phyloP scores from a whole-genome alignment of 2,797 vertebrate species.

The Rhadinocentrus ornatus region DNA sequence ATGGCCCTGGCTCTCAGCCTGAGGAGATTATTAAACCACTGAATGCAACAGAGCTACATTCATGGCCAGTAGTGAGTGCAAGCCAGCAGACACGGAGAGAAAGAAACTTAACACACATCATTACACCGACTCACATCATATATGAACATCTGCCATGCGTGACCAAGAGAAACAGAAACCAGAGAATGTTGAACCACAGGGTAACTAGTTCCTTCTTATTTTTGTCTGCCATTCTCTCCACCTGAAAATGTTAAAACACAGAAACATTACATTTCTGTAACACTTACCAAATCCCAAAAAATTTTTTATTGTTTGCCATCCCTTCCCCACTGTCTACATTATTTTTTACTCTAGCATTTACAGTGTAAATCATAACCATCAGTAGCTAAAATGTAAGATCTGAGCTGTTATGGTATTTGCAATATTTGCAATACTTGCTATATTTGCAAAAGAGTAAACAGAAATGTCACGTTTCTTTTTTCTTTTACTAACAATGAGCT shows the following conservation, averaged over 20 bases:
- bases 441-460: constrained; percentile 33
- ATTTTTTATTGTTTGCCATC: constrained; percentile 55
- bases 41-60: constrained; percentile 76
- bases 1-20: constrained; percentile 82
- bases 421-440: too few relatives aligned
- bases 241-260: constrained; percentile 28
- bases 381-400: constrained; percentile 34
- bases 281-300: constrained; percentile 25
- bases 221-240: constrained; percentile 52
- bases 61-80: constrained; percentile 56
- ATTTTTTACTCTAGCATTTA: constrained; percentile 38
- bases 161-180: constrained; percentile 47
- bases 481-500: neutral
- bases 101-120: constrained; percentile 44
- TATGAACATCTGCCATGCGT: constrained; percentile 35
- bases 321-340: constrained; percentile 39
- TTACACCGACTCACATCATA: constrained; percentile 59
- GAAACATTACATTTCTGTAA: constrained; percentile 34
- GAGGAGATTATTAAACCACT: constrained; percentile 86
- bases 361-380: constrained; percentile 44
- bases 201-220: constrained; percentile 56
- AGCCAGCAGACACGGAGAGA: constrained; percentile 27
- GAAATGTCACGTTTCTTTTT: constrained; percentile 37
- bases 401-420: constrained; percentile 51
- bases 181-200: constrained; percentile 35